phyloP scores from a whole-genome alignment of 92 coral and sea anemone species.

The Heteractis magnifica region DNA sequence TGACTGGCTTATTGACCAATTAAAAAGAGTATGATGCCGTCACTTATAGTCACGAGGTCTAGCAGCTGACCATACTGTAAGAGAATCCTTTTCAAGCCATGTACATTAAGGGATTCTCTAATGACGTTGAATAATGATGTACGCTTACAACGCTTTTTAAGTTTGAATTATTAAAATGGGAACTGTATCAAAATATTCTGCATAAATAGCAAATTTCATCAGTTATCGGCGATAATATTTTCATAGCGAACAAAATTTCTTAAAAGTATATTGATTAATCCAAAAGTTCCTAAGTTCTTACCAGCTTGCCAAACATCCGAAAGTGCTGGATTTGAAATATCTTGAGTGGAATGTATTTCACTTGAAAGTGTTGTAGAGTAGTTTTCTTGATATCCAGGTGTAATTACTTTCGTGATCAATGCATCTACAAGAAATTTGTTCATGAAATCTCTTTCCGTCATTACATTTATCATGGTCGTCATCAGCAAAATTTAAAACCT shows the following conservation, averaged over 20 bases:
- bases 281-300: no score
- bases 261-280: no score
- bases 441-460: no score
- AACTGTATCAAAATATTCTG: background rate
- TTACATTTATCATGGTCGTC: background rate
- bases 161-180: background rate
- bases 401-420: no score
- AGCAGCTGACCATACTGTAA: background rate
- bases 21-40: background rate
- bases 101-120: background rate
- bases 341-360: no score
- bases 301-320: no score
- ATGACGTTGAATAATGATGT: background rate
- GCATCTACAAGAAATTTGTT: no score
- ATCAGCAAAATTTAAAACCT: background rate
- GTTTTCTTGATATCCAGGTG: no score
- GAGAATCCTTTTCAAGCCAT: background rate
- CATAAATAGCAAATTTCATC: background rate
- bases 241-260: background rate
- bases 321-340: no score
- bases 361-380: no score
- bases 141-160: constrained; percentile 1
- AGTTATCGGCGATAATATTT: background rate
- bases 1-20: background rate
- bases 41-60: background rate